Evolutionary conservation across 2,888 invertebrate species (phyloP).

Genomic region (Meghimatium bilineatum): DNA sequence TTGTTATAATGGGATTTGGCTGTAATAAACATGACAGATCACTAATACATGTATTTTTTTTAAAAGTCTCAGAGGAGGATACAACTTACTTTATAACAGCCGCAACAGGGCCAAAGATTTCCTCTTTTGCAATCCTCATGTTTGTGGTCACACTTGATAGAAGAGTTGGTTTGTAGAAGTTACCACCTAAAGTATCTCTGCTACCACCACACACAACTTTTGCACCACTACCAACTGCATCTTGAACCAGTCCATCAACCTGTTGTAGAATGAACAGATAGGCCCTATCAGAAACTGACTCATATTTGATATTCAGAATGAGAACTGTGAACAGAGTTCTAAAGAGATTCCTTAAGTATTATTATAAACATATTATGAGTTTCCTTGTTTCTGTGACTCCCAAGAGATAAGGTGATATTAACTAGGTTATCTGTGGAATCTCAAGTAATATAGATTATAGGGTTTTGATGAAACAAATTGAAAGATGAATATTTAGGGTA

Average conservation of each 20-base stretch:
- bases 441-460: too few species aligned
- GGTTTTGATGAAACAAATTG: too few species aligned
- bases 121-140: conserved; percentile 91
- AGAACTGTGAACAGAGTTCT: background rate
- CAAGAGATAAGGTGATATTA: too few species aligned
- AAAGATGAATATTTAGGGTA: too few species aligned
- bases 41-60: too few species aligned
- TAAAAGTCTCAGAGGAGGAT: too few species aligned
- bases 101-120: conserved; percentile 97
- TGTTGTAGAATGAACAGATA: background rate
- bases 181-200: conserved; percentile 80
- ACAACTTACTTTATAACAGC: conserved; percentile 84
- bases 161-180: conserved; percentile 91
- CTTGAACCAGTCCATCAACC: conserved; percentile 87
- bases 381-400: too few species aligned
- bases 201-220: conserved; percentile 82
- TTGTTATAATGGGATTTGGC: too few species aligned
- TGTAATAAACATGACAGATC: too few species aligned
- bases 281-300: background rate
- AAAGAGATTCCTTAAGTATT: too few species aligned
- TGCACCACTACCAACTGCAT: conserved; percentile 91
- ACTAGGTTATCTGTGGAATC: too few species aligned
- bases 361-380: too few species aligned
- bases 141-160: conserved; percentile 86
- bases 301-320: background rate